A percentile compares a stretch with the other conserved stretches of the same genome.
Evolutionary conservation across 1,140 invertebrate species (phyloP).

Genomic region (Panagrolaimus sp.): DNA sequence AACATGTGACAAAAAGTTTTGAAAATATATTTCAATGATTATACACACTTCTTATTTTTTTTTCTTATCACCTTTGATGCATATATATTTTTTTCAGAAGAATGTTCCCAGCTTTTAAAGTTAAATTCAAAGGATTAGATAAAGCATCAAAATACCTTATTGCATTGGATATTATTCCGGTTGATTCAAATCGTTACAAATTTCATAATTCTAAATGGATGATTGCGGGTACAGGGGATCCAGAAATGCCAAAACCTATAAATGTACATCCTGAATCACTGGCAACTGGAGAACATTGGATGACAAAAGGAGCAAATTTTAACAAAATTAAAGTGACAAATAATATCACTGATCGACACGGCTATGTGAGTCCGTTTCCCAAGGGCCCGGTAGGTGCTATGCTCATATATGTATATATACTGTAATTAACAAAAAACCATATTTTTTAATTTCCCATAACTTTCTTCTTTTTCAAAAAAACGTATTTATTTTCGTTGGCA

Average conservation of each 20-base stretch:
- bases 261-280: slow-evolving; percentile 97
- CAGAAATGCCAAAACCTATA: slow-evolving; percentile 70
- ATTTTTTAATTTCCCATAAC: background rate
- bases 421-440: slow-evolving; percentile 16
- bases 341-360: slow-evolving; percentile 94
- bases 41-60: background rate
- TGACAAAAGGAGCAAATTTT: slow-evolving; percentile 94
- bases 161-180: slow-evolving; percentile 64
- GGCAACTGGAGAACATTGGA: slow-evolving; percentile 90
- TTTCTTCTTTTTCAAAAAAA: too few species aligned
- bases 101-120: slow-evolving; percentile 94
- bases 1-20: slow-evolving; percentile 13
- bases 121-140: slow-evolving; percentile 79
- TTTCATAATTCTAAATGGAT: slow-evolving; percentile 76
- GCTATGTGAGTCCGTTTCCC: slow-evolving; percentile 75
- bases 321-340: slow-evolving; percentile 97
- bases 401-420: slow-evolving; percentile 6
- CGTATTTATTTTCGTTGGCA: background rate
- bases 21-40: background rate
- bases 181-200: slow-evolving; percentile 93
- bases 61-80: too few species aligned
- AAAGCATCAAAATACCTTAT: slow-evolving; percentile 74
- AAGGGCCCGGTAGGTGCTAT: slow-evolving; percentile 19
- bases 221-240: slow-evolving; percentile 72
- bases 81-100: slow-evolving; percentile 65